These are phyloP conservation scores for Lamellibrachia columna DNA, from an alignment of 2,888 invertebrate species.

Conservation along the genomic window DNA sequence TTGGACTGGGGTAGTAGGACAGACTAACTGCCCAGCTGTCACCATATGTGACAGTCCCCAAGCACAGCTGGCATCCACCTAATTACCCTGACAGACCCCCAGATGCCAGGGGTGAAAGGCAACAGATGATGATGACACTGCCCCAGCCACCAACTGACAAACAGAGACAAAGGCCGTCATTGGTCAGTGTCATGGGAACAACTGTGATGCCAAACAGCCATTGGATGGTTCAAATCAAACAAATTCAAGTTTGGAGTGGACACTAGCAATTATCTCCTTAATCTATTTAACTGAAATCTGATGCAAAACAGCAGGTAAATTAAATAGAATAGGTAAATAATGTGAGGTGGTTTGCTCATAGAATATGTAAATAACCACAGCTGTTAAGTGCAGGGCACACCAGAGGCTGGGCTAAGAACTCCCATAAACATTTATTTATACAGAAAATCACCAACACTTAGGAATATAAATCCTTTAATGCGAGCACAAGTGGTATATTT, in stretches of 20 bases:
- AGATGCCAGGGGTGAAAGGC: constrained; percentile 3
- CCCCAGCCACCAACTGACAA: constrained; percentile 5
- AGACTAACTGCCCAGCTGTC: background rate
- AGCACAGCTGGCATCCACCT: background rate
- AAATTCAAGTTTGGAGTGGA: constrained; percentile 12
- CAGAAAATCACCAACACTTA: constrained; percentile 3
- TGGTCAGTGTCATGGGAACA: constrained; percentile 16
- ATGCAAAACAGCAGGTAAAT: constrained; percentile 16
- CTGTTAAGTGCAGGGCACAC: constrained; percentile 7
- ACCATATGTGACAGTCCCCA: constrained; percentile 12
- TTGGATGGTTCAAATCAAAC: background rate
- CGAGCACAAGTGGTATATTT: background rate
- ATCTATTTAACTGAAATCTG: constrained; percentile 12
- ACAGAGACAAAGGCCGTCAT: background rate
- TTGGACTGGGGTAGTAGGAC: background rate
- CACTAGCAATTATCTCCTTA: background rate
- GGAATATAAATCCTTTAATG: background rate
- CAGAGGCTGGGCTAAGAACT: background rate
- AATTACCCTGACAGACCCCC: background rate
- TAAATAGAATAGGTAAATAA: constrained; percentile 16
- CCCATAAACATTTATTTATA: constrained; percentile 16
- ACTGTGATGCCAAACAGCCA: background rate
- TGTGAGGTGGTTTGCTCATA: background rate
- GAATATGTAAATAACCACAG: constrained; percentile 5
- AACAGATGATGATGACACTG: constrained; percentile 16